A percentile compares a stretch with the other conserved stretches of the same genome.
Conservation (phyloP, 1,140 invertebrate genomes). For the Hetaerina americana region DNA sequence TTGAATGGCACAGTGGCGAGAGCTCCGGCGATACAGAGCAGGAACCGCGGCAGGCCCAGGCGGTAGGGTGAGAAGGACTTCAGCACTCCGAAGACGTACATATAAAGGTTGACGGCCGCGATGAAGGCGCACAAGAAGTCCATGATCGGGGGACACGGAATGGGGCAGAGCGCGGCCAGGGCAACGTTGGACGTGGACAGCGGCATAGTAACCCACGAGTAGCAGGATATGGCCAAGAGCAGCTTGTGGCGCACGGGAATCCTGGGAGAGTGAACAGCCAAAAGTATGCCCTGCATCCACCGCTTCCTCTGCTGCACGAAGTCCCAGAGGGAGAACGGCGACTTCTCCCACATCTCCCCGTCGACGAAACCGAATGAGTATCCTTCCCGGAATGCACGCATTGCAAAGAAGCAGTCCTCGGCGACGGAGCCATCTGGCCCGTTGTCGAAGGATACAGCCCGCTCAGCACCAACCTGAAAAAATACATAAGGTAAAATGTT, state of each 20-base stretch:
- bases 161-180: conserved; percentile 69
- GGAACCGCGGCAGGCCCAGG: conserved; percentile 64
- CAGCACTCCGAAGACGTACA: conserved; percentile 91
- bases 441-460: conserved; percentile 86
- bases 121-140: conserved; percentile 82
- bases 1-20: conserved; percentile 82
- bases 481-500: too few relatives aligned
- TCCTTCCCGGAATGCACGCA: conserved; percentile 76
- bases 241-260: conserved; percentile 75
- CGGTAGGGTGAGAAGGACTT: conserved; percentile 86
- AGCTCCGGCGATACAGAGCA: conserved; percentile 70
- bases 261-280: conserved; percentile 80
- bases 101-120: conserved; percentile 82
- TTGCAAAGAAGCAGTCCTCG: conserved; percentile 93
- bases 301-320: conserved; percentile 91
- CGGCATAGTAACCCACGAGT: conserved; percentile 92
- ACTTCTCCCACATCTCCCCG: conserved; percentile 97
- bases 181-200: conserved; percentile 80
- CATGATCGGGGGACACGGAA: conserved; percentile 67
- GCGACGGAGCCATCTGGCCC: conserved; percentile 92
- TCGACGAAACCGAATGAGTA: conserved; percentile 87
- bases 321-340: conserved; percentile 87
- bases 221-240: conserved; percentile 76
- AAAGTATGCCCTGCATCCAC: conserved; percentile 91
- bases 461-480: conserved; percentile 72